Evolutionary conservation across 1,140 invertebrate genomes (phyloP).

Genomic region (Ganaspis sp.): DNA sequence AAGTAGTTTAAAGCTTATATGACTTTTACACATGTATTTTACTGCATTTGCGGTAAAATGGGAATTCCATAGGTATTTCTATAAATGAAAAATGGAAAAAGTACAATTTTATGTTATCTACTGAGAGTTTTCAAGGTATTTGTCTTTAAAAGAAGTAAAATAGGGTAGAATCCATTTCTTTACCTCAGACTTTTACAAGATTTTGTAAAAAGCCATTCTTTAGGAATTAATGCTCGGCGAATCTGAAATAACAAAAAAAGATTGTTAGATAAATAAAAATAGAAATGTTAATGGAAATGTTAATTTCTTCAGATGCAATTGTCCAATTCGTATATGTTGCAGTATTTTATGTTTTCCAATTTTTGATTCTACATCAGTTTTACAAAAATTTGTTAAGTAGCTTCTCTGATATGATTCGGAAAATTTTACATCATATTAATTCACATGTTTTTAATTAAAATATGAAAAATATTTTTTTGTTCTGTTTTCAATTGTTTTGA

Average conservation of each 20-base stretch:
- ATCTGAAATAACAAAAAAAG: background rate
- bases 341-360: too few species aligned
- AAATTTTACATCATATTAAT: too few species aligned
- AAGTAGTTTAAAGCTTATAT: background rate
- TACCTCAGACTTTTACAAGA: background rate
- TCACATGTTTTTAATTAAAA: too few species aligned
- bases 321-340: too few species aligned
- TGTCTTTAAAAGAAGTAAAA: background rate
- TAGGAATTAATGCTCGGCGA: background rate
- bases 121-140: background rate
- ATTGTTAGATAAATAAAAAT: background rate
- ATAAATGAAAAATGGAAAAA: background rate
- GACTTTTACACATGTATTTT: slow-evolving; percentile 1
- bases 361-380: too few species aligned
- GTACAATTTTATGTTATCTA: slow-evolving; percentile 1
- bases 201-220: slow-evolving; percentile 14
- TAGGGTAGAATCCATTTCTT: background rate
- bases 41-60: background rate
- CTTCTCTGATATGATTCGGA: too few species aligned
- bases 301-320: too few species aligned
- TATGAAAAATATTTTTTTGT: too few species aligned
- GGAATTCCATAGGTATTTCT: background rate
- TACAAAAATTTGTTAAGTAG: too few species aligned
- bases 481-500: too few species aligned
- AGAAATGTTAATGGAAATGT: too few species aligned